Evolutionary conservation across 2,797 vertebrate genomes (phyloP).

Genomic region (Platyrinchus mystaceus): DNA sequence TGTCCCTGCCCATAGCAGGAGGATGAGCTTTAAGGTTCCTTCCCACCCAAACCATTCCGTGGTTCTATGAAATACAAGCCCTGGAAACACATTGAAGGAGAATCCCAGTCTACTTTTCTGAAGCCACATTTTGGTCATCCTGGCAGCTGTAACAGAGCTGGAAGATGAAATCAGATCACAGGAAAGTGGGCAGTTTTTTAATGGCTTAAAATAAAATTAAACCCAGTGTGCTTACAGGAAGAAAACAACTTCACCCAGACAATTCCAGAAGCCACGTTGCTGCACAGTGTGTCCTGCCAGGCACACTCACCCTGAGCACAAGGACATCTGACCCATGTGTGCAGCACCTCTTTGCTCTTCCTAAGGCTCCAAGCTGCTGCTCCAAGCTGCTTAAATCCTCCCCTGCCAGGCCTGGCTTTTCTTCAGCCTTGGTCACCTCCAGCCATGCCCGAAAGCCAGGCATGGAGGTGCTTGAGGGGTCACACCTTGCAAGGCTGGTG

Average conservation of each 20-base stretch:
- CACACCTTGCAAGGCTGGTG: neutral
- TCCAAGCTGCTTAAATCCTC: neutral
- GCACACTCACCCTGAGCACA: neutral
- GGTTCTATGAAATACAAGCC: neutral
- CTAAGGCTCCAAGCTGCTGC: neutral
- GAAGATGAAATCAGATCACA: neutral
- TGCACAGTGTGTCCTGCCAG: neutral
- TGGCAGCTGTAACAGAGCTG: neutral
- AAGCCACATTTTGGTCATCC: neutral
- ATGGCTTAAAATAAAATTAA: conserved; percentile 17
- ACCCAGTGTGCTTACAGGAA: neutral
- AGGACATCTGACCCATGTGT: neutral
- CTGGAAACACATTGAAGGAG: neutral
- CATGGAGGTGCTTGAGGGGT: fast-evolving
- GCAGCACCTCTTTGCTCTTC: neutral
- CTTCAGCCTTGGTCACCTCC: neutral
- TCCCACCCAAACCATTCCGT: neutral
- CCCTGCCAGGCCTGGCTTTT: neutral
- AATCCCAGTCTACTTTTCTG: neutral
- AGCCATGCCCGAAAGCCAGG: neutral
- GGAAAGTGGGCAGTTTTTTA: neutral
- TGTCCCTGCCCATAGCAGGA: neutral
- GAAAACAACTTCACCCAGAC: neutral
- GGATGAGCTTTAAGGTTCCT: neutral
- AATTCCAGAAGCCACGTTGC: neutral